Evolutionary conservation across 2,888 invertebrate genomes (phyloP).

Genomic region (Cacoxenus indagator): DNA sequence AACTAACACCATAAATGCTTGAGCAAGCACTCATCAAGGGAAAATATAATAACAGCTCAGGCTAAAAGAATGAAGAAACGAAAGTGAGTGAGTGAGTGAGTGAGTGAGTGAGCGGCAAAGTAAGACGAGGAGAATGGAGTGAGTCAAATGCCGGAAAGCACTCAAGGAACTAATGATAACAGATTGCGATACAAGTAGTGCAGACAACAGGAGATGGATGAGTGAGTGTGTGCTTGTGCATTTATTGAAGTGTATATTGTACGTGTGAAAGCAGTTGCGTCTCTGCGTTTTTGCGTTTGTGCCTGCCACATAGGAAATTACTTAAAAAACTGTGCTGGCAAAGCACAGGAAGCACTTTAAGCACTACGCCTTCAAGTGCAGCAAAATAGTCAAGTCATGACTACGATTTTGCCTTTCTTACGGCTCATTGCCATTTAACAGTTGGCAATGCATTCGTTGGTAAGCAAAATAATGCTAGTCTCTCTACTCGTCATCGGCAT

Average conservation of each 20-base stretch:
- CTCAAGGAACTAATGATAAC: conserved; percentile 9
- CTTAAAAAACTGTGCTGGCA: conserved; percentile 4
- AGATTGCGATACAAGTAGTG: neutral
- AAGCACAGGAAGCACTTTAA: neutral
- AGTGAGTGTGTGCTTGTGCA: neutral
- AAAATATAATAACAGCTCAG: neutral
- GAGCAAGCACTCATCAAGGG: conserved; percentile 33
- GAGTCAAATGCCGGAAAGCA: neutral
- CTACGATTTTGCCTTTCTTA: neutral
- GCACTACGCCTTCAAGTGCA: neutral
- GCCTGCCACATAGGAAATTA: conserved; percentile 8
- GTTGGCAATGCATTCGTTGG: neutral
- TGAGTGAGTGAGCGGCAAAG: neutral
- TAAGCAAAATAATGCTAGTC: neutral
- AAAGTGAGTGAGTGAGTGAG: neutral
- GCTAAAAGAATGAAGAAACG: neutral
- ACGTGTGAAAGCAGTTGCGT: neutral
- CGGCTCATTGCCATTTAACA: neutral
- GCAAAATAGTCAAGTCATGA: neutral
- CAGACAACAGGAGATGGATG: neutral
- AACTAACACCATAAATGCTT: conserved; percentile 28
- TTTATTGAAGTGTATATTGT: neutral
- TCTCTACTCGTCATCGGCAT: too few species aligned
- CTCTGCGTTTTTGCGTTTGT: neutral
- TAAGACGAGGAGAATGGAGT: neutral